Evolutionary conservation across 64 coral and sea anemone species (phyloP).

Genomic region (Montipora cactus): DNA sequence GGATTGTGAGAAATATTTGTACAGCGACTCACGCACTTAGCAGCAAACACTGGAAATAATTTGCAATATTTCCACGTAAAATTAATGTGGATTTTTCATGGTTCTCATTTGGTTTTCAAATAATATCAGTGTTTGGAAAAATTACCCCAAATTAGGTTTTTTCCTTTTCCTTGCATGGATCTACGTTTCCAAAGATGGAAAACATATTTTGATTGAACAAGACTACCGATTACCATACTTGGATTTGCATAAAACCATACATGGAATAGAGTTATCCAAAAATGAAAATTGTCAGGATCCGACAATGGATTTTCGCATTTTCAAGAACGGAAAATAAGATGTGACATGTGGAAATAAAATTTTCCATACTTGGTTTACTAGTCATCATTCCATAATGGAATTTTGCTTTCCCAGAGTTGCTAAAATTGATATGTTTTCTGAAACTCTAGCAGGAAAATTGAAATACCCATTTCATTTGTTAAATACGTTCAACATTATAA

Average conservation of each 20-base stretch:
- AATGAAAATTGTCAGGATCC: background rate
- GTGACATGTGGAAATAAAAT: background rate
- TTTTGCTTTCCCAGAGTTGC: background rate
- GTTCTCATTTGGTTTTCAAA: background rate
- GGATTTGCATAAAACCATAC: conserved; percentile 1
- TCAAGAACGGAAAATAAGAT: background rate
- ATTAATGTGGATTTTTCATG: too few species aligned
- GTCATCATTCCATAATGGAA: background rate
- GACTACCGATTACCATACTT: background rate
- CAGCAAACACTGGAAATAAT: too few species aligned
- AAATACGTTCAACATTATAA: background rate
- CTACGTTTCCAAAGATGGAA: background rate
- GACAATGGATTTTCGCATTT: background rate
- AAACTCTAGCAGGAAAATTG: background rate
- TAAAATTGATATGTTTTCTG: conserved; percentile 2
- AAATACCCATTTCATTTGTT: background rate
- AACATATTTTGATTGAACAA: conserved; percentile 3
- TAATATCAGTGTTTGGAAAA: background rate
- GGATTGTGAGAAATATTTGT: too few species aligned
- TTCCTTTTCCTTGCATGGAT: background rate
- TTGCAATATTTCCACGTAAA: too few species aligned
- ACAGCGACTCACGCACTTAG: too few species aligned
- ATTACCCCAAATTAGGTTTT: background rate
- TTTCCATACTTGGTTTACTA: conserved; percentile 2
- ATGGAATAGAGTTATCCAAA: conserved; percentile 2